Evolutionary conservation across 2,113 vertebrate species (phyloP), one percentile per base, ranked within the genome.

Genomic region (Myrmecophaga tridactyla): DNA sequence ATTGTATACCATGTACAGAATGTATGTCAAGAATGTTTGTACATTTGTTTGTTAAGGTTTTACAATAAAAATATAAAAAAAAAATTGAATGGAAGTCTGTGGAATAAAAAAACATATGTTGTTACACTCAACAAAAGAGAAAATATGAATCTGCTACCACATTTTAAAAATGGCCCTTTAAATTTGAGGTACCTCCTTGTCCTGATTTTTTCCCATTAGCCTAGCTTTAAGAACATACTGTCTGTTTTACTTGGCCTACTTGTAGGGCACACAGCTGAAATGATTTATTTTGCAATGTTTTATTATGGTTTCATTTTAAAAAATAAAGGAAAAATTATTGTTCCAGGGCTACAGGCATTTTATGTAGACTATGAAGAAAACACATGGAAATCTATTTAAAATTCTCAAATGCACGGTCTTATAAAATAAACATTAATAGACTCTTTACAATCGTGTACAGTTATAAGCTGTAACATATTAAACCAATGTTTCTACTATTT

Each of bases 211-310:
- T 7, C 72, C 92, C 92, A 97, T 97, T 95, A 98, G 96, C 96
- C 96, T 95, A 96, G 96, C 97, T 80, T 90, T 86, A 78, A 97
- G 95, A 98, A 98, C 97, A 98, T 96, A 83, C 93, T 96, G 96
- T 97, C 96, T 98, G 77, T 97, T 98, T 98, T 97, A 92, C 96
- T 97, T 98, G 98, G 98, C 97, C 95, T 94, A 72, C 69, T 84
- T 89, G 92, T 11, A 95, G 83, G 72, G 97, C 85, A 95, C 85
- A 98, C 94, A 97, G 97, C 94, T 98, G 95, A 98, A 98, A 95
- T 93, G 87, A 96, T 93, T 98, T 97, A 97, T 82, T 97, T 92
- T 95, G 92, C 67, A 92, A 91, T 93, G 92, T 75, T 89, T 27
- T 94, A 56, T n/a, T 97, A 93, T 90, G 58, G 0, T 80, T 85